A percentile compares a stretch with the other conserved stretches of the same genome.
Conservation (phyloP, 2,797 vertebrate species). For the Staurois parvus region DNA sequence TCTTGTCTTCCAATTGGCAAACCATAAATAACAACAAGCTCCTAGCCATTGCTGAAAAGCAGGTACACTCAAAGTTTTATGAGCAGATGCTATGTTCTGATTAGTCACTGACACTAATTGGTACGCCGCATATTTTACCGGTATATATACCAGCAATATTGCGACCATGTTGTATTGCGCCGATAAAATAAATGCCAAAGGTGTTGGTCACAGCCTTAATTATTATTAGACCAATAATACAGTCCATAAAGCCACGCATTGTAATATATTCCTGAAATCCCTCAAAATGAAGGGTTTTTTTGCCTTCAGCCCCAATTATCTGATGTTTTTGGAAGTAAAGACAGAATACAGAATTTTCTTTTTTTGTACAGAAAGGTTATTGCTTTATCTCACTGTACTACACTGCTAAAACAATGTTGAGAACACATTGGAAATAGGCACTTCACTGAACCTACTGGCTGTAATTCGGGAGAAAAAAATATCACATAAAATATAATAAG, state of each 20-base stretch:
- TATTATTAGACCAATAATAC: slow-evolving; percentile 25
- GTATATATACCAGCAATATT: slow-evolving; percentile 25
- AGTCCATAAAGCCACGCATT: background rate
- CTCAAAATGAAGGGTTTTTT: background rate
- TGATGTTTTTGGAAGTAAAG: slow-evolving; percentile 13
- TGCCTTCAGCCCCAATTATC: slow-evolving; percentile 4
- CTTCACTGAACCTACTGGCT: no score
- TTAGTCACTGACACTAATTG: slow-evolving; percentile 43
- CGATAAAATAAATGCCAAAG: slow-evolving; percentile 24
- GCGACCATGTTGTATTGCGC: slow-evolving; percentile 21
- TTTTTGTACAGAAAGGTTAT: no score
- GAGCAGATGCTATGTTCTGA: slow-evolving; percentile 39
- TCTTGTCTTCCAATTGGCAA: slow-evolving; percentile 10
- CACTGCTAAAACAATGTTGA: no score
- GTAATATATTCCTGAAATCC: slow-evolving; percentile 22
- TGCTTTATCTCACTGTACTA: no score
- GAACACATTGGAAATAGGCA: no score
- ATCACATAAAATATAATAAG: no score
- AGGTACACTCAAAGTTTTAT: slow-evolving; percentile 12
- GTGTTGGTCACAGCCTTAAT: slow-evolving; percentile 30
- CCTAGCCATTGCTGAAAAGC: background rate
- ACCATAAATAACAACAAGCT: slow-evolving; percentile 30
- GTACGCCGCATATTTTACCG: slow-evolving; percentile 27
- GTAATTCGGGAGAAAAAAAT: no score
- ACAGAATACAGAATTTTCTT: no score